phyloP scores from a whole-genome alignment of 1,140 invertebrate genomes.

The Heliconius melpomene region DNA sequence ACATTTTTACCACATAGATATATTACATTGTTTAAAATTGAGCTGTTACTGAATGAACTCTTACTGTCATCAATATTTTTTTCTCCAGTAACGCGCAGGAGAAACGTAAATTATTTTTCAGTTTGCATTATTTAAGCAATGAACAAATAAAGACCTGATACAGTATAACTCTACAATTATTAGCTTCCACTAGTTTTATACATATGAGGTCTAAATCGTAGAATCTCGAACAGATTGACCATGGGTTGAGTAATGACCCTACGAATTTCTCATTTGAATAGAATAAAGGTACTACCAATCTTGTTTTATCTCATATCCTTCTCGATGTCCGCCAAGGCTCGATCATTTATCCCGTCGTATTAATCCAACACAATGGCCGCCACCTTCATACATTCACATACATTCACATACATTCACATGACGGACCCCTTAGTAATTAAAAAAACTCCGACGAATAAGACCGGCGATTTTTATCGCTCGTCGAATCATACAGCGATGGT shows the following conservation, averaged over 20 bases:
- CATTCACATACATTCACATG: slow-evolving; percentile 69
- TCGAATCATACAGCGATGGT: slow-evolving; percentile 73
- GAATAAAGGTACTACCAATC: slow-evolving; percentile 59
- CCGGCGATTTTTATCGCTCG: slow-evolving; percentile 78
- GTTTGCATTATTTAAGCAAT: too few relatives aligned
- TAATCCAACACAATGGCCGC: slow-evolving; percentile 74
- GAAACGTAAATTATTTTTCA: too few relatives aligned
- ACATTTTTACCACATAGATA: too few relatives aligned
- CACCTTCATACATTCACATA: slow-evolving; percentile 67
- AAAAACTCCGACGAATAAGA: slow-evolving; percentile 78
- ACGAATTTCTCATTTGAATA: slow-evolving; percentile 60
- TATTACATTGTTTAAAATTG: too few relatives aligned
- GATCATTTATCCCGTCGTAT: slow-evolving; percentile 75
- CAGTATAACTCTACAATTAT: neutral
- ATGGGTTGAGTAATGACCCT: slow-evolving; percentile 44
- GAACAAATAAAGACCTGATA: neutral
- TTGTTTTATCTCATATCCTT: slow-evolving; percentile 62
- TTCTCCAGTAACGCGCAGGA: too few relatives aligned
- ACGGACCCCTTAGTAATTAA: slow-evolving; percentile 77
- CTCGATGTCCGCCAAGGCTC: slow-evolving; percentile 64
- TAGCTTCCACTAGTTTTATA: neutral
- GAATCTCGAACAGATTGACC: neutral
- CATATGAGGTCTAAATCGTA: neutral
- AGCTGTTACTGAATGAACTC: too few relatives aligned
- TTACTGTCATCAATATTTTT: too few relatives aligned